Evolutionary conservation across 1,140 invertebrate species (phyloP).

Genomic region (Agraylea sexmaculata): DNA sequence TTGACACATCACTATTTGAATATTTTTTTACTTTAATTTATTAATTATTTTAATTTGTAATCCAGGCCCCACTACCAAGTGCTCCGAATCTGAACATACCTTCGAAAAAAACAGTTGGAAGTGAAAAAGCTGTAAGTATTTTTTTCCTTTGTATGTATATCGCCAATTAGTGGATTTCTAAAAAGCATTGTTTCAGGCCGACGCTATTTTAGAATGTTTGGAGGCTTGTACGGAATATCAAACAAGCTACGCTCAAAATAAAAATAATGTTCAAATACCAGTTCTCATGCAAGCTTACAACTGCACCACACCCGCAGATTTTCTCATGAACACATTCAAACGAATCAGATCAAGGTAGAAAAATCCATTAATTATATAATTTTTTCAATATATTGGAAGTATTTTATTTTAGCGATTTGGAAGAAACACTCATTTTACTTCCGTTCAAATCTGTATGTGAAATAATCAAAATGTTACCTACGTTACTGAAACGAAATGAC

Average conservation of each 20-base stretch:
- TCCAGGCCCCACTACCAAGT: conserved; percentile 48
- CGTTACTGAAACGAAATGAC: conserved; percentile 51
- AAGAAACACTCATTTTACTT: conserved; percentile 76
- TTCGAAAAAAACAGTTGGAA: conserved; percentile 80
- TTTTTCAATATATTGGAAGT: conserved; percentile 7
- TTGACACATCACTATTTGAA: background rate
- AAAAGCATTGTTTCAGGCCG: conserved; percentile 49
- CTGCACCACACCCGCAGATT: conserved; percentile 60
- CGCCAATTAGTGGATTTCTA: conserved; percentile 4
- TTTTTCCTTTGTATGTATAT: conserved; percentile 7
- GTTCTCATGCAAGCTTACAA: conserved; percentile 70
- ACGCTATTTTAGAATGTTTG: conserved; percentile 79
- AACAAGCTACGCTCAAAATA: conserved; percentile 37
- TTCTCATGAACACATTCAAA: conserved; percentile 66
- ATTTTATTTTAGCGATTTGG: conserved; percentile 62
- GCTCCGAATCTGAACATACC: conserved; percentile 67
- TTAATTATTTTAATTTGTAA: conserved; percentile 15
- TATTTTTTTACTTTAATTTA: background rate
- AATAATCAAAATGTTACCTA: conserved; percentile 59
- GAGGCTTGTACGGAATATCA: conserved; percentile 63
- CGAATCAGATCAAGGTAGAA: conserved; percentile 59
- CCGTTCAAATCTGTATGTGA: conserved; percentile 74
- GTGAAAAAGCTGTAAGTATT: conserved; percentile 72
- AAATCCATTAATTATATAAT: conserved; percentile 8
- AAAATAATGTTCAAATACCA: conserved; percentile 42